A percentile compares a stretch with the other conserved stretches of the same genome.
These are phyloP conservation scores for Eciton burchellii DNA, from an alignment of 1,140 invertebrate genomes.

Conservation along the genomic window DNA sequence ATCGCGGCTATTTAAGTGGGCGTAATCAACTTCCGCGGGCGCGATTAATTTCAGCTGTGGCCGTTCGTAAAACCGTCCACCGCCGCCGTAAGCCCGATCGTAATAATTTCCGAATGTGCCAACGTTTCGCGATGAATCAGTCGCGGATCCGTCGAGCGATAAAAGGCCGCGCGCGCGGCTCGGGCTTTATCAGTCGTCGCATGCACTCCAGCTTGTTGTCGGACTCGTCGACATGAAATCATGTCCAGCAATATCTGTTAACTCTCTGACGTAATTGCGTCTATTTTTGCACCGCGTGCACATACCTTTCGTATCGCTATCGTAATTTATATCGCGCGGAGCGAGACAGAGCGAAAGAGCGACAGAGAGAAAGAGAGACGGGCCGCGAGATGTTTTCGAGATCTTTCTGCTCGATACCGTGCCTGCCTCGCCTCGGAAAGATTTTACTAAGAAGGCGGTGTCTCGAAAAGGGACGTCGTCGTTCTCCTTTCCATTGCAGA, in stretches of 20 bases:
- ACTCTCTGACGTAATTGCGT: not conserved
- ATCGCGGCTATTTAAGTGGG: slow-evolving; percentile 53
- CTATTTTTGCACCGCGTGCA: not conserved
- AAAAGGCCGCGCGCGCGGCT: not conserved
- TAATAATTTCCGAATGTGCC: slow-evolving; percentile 51
- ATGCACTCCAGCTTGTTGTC: not conserved
- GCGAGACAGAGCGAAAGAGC: too few relatives aligned
- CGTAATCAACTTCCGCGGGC: slow-evolving; percentile 52
- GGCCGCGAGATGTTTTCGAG: too few relatives aligned
- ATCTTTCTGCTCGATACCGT: too few relatives aligned
- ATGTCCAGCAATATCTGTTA: not conserved
- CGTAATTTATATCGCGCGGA: too few relatives aligned
- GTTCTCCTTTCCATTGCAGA: not conserved
- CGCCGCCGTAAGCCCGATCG: slow-evolving; percentile 10
- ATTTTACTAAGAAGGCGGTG: too few relatives aligned
- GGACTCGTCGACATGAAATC: not conserved
- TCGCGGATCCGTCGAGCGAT: not conserved
- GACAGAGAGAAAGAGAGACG: too few relatives aligned
- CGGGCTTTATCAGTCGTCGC: too few relatives aligned
- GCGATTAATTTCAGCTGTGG: slow-evolving; percentile 56
- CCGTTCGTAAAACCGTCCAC: slow-evolving; percentile 39
- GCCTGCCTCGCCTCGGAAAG: too few relatives aligned
- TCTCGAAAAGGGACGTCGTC: too few relatives aligned
- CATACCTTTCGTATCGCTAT: not conserved
- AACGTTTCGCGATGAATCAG: slow-evolving; percentile 9